A percentile compares a stretch with the other conserved stretches of the same genome.
These are phyloP conservation scores for Ostrea denselamellosa DNA, from an alignment of 1,140 invertebrate species.

Conservation along the genomic window DNA sequence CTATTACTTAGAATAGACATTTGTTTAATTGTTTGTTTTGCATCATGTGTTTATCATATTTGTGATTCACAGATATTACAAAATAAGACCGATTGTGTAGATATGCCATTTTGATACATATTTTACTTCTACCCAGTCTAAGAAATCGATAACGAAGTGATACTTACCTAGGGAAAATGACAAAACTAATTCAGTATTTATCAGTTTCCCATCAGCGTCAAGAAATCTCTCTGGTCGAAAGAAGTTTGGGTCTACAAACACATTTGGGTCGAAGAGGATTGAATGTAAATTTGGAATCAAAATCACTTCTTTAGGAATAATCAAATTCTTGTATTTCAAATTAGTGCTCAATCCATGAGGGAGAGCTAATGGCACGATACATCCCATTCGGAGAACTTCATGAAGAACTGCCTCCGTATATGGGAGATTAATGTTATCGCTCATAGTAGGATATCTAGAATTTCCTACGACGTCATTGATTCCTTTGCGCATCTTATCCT, in stretches of 20 bases:
- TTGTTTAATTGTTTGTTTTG: no score
- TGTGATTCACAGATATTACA: no score
- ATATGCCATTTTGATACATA: no score
- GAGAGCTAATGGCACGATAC: slow-evolving; percentile 69
- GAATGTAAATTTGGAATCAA: slow-evolving; percentile 32
- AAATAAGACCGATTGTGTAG: no score
- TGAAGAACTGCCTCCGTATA: slow-evolving; percentile 59
- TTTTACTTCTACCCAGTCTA: no score
- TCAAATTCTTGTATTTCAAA: slow-evolving; percentile 66
- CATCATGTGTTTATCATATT: no score
- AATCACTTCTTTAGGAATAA: slow-evolving; percentile 64
- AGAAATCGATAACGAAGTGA: not conserved
- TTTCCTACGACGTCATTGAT: slow-evolving; percentile 81
- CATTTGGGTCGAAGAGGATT: not conserved
- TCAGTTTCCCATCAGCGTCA: slow-evolving; percentile 1
- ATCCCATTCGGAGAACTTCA: slow-evolving; percentile 53
- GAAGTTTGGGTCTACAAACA: slow-evolving; percentile 12
- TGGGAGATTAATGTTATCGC: slow-evolving; percentile 51
- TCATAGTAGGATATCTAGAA: slow-evolving; percentile 44
- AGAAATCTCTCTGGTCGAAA: slow-evolving; percentile 45
- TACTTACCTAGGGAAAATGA: slow-evolving; percentile 42
- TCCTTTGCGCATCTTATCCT: slow-evolving; percentile 90
- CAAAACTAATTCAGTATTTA: not conserved
- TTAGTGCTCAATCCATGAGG: slow-evolving; percentile 66
- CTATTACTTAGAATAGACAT: no score